Conservation (phyloP, 2,113 vertebrate genomes). For the Pionites leucogaster region DNA sequence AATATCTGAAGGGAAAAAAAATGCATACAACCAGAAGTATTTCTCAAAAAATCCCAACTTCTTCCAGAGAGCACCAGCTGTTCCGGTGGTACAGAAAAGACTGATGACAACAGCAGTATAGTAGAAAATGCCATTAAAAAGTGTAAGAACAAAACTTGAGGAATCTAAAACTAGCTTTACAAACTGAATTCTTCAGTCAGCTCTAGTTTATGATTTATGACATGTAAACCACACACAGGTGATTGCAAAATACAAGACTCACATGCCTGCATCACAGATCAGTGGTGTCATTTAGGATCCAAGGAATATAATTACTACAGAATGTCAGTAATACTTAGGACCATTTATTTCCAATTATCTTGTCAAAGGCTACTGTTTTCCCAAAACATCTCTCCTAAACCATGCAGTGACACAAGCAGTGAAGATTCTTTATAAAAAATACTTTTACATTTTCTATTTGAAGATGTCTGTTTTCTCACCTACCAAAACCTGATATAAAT, state of each 20-base stretch:
- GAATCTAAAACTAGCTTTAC: background rate
- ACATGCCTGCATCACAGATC: background rate
- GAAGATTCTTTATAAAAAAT: background rate
- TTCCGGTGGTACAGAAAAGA: background rate
- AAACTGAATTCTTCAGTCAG: background rate
- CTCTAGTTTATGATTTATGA: background rate
- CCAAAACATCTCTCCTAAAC: background rate
- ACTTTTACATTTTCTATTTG: background rate
- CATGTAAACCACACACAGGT: background rate
- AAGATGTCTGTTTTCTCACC: background rate
- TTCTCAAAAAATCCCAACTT: background rate
- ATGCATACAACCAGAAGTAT: background rate
- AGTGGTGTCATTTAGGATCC: background rate
- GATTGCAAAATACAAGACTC: background rate
- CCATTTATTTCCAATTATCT: background rate
- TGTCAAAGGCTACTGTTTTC: background rate
- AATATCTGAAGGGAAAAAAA: background rate
- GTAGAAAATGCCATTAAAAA: background rate
- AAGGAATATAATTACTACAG: background rate
- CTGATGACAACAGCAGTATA: background rate
- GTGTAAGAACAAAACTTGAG: background rate
- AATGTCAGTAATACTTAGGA: background rate
- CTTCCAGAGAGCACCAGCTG: background rate
- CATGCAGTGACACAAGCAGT: background rate
- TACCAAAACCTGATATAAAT: background rate